Evolutionary conservation across 2,797 vertebrate genomes (phyloP).

Genomic region (Ficedula albicollis): DNA sequence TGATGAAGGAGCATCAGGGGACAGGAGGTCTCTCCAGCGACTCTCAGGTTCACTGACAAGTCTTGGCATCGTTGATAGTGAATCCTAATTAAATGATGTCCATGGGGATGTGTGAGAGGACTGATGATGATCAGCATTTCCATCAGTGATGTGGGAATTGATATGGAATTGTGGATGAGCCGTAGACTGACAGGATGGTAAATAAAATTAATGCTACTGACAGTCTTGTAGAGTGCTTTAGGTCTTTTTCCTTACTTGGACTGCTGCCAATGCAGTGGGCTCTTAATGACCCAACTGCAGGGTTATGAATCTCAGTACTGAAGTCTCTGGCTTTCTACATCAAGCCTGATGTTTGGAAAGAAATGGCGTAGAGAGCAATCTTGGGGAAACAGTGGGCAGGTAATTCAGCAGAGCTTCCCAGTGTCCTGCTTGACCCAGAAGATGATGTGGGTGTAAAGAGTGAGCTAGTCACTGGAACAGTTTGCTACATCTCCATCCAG

Average conservation of each 20-base stretch:
- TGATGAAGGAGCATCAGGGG: not conserved
- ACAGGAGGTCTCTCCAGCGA: not conserved
- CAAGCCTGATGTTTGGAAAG: not conserved
- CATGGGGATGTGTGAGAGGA: not conserved
- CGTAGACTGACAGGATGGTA: not conserved
- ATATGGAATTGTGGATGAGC: not conserved
- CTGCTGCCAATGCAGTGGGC: not conserved
- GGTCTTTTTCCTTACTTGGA: not conserved
- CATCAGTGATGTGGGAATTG: not conserved
- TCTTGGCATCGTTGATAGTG: not conserved
- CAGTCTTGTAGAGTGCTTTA: not conserved
- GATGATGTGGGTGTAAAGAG: not conserved
- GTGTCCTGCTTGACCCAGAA: not conserved
- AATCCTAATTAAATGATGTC: constrained; percentile 11
- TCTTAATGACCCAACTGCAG: not conserved
- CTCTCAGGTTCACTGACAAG: not conserved
- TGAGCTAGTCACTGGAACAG: not conserved
- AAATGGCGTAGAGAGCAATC: not conserved
- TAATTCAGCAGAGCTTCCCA: not conserved
- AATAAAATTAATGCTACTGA: not conserved
- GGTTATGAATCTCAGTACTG: not conserved
- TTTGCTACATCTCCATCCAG: not conserved
- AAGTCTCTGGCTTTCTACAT: not conserved
- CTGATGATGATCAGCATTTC: not conserved
- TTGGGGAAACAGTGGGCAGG: not conserved